Evolutionary conservation across 2,797 vertebrate species (phyloP).

Genomic region (Cyprinella venusta): DNA sequence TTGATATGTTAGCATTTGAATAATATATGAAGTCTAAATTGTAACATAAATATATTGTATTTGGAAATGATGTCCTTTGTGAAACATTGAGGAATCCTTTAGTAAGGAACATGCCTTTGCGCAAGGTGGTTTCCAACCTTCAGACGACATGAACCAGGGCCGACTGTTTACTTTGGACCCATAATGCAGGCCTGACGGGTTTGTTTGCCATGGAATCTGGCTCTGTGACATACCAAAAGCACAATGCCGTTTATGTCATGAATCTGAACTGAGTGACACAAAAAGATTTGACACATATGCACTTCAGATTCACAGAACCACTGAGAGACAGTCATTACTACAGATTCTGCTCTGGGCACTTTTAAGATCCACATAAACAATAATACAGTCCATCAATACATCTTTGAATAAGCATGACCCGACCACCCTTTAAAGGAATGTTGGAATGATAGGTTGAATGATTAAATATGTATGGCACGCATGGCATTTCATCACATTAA

Average conservation of each 20-base stretch:
- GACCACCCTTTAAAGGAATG: slow-evolving; percentile 10
- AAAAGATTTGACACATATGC: not conserved
- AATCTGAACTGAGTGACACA: not conserved
- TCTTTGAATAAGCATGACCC: not conserved
- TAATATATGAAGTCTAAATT: slow-evolving; percentile 4
- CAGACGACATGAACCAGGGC: not conserved
- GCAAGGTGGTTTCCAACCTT: not conserved
- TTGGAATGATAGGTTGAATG: slow-evolving; percentile 14
- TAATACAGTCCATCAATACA: not conserved
- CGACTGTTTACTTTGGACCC: slow-evolving; percentile 14
- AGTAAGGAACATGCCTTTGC: not conserved
- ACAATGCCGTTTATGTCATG: not conserved
- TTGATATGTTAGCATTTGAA: not conserved
- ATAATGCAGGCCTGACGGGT: not conserved
- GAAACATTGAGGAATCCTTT: not conserved
- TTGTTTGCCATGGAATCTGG: slow-evolving; percentile 11
- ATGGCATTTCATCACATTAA: not conserved
- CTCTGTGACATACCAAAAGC: slow-evolving; percentile 12
- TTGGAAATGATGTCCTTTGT: not conserved
- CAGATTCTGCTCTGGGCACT: not conserved
- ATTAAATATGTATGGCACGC: slow-evolving; percentile 8
- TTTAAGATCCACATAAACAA: not conserved
- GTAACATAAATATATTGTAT: not conserved
- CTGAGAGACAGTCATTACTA: not conserved
- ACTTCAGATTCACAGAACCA: not conserved